Conservation (phyloP, 2,888 invertebrate genomes). For the Dilophus febrilis region DNA sequence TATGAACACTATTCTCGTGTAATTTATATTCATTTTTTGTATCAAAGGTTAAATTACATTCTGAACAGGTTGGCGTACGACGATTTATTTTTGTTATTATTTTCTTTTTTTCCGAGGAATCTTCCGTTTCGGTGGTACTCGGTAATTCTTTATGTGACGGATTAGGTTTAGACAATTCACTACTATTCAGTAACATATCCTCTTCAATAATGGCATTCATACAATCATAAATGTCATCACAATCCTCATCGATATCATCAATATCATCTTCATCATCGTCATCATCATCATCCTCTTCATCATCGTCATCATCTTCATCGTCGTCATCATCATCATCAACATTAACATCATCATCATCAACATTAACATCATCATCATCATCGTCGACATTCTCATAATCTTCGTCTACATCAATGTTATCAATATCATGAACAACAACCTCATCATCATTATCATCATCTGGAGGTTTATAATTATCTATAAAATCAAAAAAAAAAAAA, state of each 20-base stretch:
- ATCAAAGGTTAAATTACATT: too few species aligned
- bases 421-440: not conserved
- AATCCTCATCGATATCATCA: not conserved
- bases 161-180: not conserved
- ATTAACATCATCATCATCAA: not conserved
- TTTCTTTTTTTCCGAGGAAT: not conserved
- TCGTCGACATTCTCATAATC: not conserved
- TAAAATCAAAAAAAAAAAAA: too few species aligned
- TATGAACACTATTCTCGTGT: too few species aligned
- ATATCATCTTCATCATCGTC: not conserved
- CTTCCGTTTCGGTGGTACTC: not conserved
- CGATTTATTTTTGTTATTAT: conserved; percentile 16
- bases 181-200: not conserved
- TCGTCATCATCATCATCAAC: not conserved
- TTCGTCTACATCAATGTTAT: not conserved
- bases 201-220: not conserved
- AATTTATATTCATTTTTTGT: too few species aligned
- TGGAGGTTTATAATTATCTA: not conserved
- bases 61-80: too few species aligned
- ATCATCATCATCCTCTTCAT: not conserved
- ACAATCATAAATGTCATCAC: not conserved
- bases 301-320: not conserved
- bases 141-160: not conserved
- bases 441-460: not conserved
- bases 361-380: not conserved